Percentiles rank a stretch among this genome's conserved stretches.
Conservation (phyloP, 2,797 vertebrate species). For the Falco cherrug region DNA sequence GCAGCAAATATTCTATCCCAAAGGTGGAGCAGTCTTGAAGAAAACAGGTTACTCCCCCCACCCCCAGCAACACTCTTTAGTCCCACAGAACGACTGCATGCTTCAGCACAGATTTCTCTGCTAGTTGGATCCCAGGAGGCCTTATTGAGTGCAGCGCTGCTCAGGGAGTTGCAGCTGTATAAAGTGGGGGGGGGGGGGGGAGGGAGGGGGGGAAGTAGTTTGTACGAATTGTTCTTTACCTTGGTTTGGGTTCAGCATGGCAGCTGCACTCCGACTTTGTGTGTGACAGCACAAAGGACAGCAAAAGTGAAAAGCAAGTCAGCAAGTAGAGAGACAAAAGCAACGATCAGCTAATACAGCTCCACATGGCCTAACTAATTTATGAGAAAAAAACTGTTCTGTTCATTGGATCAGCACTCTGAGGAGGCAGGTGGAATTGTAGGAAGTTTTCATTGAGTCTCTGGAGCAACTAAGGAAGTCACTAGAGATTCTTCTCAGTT, state of each 20-base stretch:
- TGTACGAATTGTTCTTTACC: slow-evolving; percentile 84
- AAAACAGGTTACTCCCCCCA: slow-evolving; percentile 66
- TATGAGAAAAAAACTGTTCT: slow-evolving; percentile 94
- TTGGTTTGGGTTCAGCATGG: slow-evolving; percentile 78
- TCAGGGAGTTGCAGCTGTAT: slow-evolving; percentile 85
- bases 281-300: slow-evolving; percentile 84
- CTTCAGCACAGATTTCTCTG: slow-evolving; percentile 86
- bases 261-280: slow-evolving; percentile 83
- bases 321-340: slow-evolving; percentile 89
- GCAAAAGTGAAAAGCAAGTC: slow-evolving; percentile 85
- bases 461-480: slow-evolving; percentile 87
- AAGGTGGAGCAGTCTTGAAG: slow-evolving; percentile 81
- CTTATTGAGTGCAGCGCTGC: slow-evolving; percentile 80
- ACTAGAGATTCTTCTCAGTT: slow-evolving; percentile 94
- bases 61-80: slow-evolving; percentile 3
- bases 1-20: slow-evolving; percentile 80
- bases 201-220: slow-evolving; percentile 67
- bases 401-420: slow-evolving; percentile 85
- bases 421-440: slow-evolving; percentile 90
- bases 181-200: slow-evolving; percentile 31
- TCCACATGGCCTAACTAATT: slow-evolving; percentile 94
- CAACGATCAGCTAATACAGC: slow-evolving; percentile 87
- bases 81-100: slow-evolving; percentile 70
- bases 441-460: slow-evolving; percentile 99
- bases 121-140: slow-evolving; percentile 91